These are phyloP conservation scores for Euclidia mi DNA, from an alignment of 2,888 invertebrate genomes.

Conservation along the genomic window DNA sequence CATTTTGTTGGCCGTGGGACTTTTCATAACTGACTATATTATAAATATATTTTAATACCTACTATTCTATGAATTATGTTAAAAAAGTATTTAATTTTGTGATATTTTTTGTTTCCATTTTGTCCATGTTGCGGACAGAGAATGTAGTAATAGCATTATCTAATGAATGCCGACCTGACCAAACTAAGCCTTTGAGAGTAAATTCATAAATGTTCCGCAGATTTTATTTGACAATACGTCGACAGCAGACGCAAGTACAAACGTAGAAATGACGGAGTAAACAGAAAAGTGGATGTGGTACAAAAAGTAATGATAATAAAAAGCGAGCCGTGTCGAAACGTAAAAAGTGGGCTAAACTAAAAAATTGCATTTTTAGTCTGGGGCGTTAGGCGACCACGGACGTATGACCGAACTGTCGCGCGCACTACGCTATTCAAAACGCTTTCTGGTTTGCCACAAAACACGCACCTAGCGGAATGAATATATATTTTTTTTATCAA, in stretches of 20 bases:
- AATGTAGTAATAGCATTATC: too few species aligned
- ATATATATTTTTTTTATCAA: neutral
- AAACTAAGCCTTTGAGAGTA: too few species aligned
- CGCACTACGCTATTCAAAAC: conserved; percentile 75
- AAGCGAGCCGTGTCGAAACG: conserved; percentile 50
- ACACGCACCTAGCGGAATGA: conserved; percentile 36
- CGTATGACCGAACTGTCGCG: conserved; percentile 80
- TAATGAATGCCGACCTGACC: too few species aligned
- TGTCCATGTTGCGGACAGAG: too few species aligned
- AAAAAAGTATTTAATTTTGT: too few species aligned
- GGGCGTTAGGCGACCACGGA: conserved; percentile 72
- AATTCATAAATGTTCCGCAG: too few species aligned
- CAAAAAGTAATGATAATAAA: conserved; percentile 59
- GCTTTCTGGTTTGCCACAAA: conserved; percentile 60
- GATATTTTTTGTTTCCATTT: too few species aligned
- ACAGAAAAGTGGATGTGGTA: conserved; percentile 31
- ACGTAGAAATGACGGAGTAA: neutral
- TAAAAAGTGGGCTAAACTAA: conserved; percentile 56
- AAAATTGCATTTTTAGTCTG: conserved; percentile 72
- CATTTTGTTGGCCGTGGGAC: neutral
- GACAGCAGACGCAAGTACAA: neutral
- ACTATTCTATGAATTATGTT: too few species aligned
- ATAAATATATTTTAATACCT: too few species aligned
- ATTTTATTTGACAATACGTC: neutral
- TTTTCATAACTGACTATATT: too few species aligned